phyloP scores from a whole-genome alignment of 2,888 invertebrate species.

The Rotaria macrura region DNA sequence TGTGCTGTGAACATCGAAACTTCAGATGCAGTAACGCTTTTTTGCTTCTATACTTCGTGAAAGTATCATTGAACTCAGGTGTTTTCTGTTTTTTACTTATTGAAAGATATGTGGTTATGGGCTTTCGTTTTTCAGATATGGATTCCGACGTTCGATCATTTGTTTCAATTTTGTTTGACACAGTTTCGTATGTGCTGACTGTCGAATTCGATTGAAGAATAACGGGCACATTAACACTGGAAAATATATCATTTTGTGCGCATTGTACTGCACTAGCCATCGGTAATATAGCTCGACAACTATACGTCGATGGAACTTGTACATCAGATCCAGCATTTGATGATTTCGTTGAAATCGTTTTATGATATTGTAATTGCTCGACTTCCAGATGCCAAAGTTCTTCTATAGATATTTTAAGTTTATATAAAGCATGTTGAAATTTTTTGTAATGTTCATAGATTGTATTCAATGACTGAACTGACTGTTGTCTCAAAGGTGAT shows the following conservation, averaged over 20 bases:
- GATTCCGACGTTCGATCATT: neutral
- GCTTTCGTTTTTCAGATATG: neutral
- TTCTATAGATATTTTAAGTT: neutral
- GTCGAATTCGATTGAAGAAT: neutral
- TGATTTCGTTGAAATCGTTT: neutral
- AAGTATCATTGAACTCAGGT: slow-evolving; percentile 47
- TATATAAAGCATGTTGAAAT: neutral
- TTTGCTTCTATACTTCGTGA: slow-evolving; percentile 42
- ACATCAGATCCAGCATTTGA: neutral
- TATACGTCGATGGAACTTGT: neutral
- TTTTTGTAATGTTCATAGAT: neutral
- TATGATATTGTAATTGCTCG: slow-evolving; percentile 53
- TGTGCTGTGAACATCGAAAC: neutral
- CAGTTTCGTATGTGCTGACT: neutral
- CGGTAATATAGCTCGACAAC: neutral
- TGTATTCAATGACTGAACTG: neutral
- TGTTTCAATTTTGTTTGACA: neutral
- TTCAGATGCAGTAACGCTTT: neutral
- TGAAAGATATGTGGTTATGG: neutral
- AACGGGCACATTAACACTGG: neutral
- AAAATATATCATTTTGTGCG: neutral
- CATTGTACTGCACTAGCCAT: neutral
- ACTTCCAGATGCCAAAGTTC: slow-evolving; percentile 54
- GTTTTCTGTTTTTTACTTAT: neutral
- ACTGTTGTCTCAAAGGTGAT: neutral